Conservation (phyloP, 1,140 invertebrate species). For the Galleria mellonella region DNA sequence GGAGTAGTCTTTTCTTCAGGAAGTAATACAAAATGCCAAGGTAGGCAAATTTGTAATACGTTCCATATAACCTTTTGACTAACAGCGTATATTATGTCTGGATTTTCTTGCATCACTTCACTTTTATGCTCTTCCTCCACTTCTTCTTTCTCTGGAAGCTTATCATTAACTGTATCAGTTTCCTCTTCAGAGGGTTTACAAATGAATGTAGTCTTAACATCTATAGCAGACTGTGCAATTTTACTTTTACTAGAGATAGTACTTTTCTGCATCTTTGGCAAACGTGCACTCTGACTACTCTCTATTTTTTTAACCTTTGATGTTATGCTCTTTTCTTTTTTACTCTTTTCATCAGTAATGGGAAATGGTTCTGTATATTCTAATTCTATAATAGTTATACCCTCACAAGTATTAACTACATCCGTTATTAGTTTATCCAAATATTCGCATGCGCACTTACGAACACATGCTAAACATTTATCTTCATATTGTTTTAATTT, state of each 20-base stretch:
- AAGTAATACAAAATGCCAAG: conserved; percentile 49
- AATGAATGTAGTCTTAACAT: conserved; percentile 42
- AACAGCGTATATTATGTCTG: conserved; percentile 43
- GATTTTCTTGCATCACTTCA: conserved; percentile 31
- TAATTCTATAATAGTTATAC: conserved; percentile 44
- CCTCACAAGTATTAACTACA: conserved; percentile 52
- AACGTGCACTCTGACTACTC: conserved; percentile 31
- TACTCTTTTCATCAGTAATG: conserved; percentile 41
- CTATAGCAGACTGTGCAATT: conserved; percentile 24
- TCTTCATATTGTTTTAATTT: conserved; percentile 51
- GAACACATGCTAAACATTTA: conserved; percentile 44
- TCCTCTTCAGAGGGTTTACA: conserved; percentile 46
- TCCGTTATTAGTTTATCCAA: conserved; percentile 40
- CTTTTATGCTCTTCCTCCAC: conserved; percentile 36
- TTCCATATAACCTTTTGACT: conserved; percentile 57
- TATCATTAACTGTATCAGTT: conserved; percentile 23
- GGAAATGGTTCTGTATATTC: conserved; percentile 29
- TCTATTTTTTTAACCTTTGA: conserved; percentile 36
- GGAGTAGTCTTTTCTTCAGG: conserved; percentile 36
- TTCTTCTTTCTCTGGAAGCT: conserved; percentile 30
- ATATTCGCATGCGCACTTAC: conserved; percentile 40
- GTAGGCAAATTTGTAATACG: conserved; percentile 51
- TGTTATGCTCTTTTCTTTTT: conserved; percentile 26
- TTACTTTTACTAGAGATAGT: conserved; percentile 22
- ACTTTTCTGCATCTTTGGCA: conserved; percentile 33